Percentiles rank a stretch among this genome's conserved stretches.
Evolutionary conservation across 2,113 vertebrate species (phyloP).

Genomic region (Xiphophorus hellerii): DNA sequence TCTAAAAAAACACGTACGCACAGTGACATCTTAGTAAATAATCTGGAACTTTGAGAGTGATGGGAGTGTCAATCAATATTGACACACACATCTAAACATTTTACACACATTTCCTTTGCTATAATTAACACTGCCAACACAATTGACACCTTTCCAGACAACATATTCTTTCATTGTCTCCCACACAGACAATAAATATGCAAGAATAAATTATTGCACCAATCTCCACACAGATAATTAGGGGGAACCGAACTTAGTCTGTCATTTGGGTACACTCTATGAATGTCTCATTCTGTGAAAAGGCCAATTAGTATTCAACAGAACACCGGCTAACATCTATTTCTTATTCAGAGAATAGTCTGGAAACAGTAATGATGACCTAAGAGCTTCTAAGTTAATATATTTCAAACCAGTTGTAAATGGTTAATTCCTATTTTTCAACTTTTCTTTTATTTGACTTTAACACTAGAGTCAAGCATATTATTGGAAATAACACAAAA

Average conservation of each 20-base stretch:
- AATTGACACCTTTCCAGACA: constrained; percentile 13
- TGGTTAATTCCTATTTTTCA: not conserved
- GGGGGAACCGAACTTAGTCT: constrained; percentile 29
- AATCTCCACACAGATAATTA: constrained; percentile 53
- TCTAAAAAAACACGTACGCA: not conserved
- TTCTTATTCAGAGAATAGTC: constrained; percentile 21
- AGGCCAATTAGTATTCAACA: constrained; percentile 50
- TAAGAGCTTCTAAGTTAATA: not conserved
- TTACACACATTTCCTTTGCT: constrained; percentile 3
- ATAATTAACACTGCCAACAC: constrained; percentile 5
- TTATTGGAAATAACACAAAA: not conserved
- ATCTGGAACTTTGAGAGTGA: constrained; percentile 9
- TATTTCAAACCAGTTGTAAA: not conserved
- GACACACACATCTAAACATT: not conserved
- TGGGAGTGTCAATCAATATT: too few relatives aligned
- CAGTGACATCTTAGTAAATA: not conserved
- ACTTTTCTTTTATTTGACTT: too few relatives aligned
- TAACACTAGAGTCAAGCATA: not conserved
- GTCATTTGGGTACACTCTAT: constrained; percentile 22
- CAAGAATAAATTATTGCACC: constrained; percentile 45
- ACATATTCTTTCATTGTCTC: constrained; percentile 2
- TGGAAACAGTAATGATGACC: not conserved
- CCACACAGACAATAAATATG: constrained; percentile 32
- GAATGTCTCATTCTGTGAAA: constrained; percentile 15
- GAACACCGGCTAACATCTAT: constrained; percentile 24